Evolutionary conservation across 2,888 invertebrate genomes (phyloP).

Genomic region (Epirrhoe alternata): DNA sequence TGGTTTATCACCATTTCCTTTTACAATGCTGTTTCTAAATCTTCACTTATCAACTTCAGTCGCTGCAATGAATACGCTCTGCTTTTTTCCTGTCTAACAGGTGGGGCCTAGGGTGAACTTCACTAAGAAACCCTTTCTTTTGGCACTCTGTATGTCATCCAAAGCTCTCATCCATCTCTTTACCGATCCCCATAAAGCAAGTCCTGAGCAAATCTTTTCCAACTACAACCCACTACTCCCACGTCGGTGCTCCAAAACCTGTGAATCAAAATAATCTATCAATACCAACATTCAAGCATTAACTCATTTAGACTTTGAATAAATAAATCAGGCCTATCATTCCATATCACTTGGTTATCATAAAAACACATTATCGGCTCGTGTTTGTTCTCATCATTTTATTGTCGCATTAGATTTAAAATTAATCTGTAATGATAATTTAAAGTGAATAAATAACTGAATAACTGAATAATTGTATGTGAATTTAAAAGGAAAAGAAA

Average conservation of each 20-base stretch:
- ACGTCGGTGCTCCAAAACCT: not conserved
- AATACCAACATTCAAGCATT: not conserved
- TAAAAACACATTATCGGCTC: conserved; percentile 74
- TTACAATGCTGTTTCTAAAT: too few relatives aligned
- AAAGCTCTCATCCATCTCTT: not conserved
- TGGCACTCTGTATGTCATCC: not conserved
- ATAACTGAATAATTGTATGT: too few relatives aligned
- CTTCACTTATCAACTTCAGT: too few relatives aligned
- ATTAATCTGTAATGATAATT: not conserved
- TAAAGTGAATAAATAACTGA: too few relatives aligned
- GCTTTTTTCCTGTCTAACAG: too few relatives aligned
- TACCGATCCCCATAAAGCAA: not conserved
- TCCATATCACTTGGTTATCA: conserved; percentile 74
- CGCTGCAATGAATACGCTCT: too few relatives aligned
- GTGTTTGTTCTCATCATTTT: conserved; percentile 70
- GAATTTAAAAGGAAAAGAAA: not conserved
- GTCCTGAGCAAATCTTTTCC: not conserved
- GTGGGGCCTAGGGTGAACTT: too few relatives aligned
- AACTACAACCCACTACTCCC: not conserved
- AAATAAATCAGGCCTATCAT: conserved; percentile 76
- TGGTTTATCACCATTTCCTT: too few relatives aligned
- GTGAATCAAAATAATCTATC: conserved; percentile 8
- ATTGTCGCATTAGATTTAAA: too few relatives aligned
- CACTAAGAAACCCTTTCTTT: too few relatives aligned
- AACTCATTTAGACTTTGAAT: not conserved